Base-by-base conservation (phyloP, 1,140 invertebrate species). In the Hydropsyche tenuis region DNA sequence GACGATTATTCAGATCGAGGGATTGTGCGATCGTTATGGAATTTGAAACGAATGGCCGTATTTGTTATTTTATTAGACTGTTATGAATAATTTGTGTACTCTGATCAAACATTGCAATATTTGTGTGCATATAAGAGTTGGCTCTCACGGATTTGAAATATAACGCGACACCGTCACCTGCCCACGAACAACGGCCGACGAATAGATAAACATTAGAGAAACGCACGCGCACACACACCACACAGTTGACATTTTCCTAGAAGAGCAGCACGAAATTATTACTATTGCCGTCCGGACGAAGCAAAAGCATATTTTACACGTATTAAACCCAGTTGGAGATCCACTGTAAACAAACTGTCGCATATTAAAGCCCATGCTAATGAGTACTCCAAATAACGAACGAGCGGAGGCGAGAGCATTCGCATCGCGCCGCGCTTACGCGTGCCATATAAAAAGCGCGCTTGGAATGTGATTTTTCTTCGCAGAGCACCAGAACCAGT, bases 311-410 rank as follows among this genome's bases (percentile, higher is more conserved):
- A 75, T 75, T 65, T 75, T 75, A 75, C 74, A 75, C 74, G 72
- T 73, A 76, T 76, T 76, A 76, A 73, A 73, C 75, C 69, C 75
- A 60, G 75, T 71, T 73, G 72, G 75, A 71, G 45, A 69, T 70
- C 72, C 43, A 46, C 72, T 53, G 68, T 45, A 43, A 73, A 73
- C 68, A 76, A 73, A 76, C 75, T 76, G 72, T 73, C 72, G 72
- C 72, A 69, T 73, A 73, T 73, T 76, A 76, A 76, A 53, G 69
- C 72, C 72, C 43, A 73, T 68, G 75, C 73, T 76, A 76, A 76
- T 76, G 75, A 76, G 68, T 76, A 73, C 72, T 76, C 75, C 69
- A 73, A 73, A 75, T 75, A 75, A 75, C 60, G 48, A 64, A 76
- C 75, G 27, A 62, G 66, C 22, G 56, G 68, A 30, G 18, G 30